A percentile compares a stretch with the other conserved stretches of the same genome.
Evolutionary conservation across 2,113 vertebrate genomes (phyloP).

Genomic region (Semnopithecus entellus): DNA sequence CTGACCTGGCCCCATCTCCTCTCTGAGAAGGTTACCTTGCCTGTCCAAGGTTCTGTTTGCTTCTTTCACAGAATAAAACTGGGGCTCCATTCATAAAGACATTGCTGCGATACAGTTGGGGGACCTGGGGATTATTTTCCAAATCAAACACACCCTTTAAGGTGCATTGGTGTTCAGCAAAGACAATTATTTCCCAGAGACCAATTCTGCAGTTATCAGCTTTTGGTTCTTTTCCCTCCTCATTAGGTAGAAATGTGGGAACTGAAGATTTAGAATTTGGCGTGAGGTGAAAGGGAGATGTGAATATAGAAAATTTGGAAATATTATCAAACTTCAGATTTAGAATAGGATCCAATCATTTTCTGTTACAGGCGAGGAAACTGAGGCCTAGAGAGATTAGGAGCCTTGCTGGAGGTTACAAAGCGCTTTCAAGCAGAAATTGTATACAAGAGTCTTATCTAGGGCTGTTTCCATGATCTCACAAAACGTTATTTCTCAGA

Average conservation of each 20-base stretch:
- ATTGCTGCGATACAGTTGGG: no score
- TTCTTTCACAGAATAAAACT: not conserved
- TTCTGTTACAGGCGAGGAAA: not conserved
- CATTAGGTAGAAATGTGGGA: not conserved
- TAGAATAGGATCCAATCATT: not conserved
- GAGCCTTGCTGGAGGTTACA: not conserved
- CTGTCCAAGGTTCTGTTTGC: not conserved
- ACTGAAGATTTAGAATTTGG: conserved; percentile 1
- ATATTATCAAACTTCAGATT: not conserved
- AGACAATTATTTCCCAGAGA: not conserved
- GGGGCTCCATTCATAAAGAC: not conserved
- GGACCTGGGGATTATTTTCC: not conserved
- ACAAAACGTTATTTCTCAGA: conserved; percentile 19
- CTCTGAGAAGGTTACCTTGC: not conserved
- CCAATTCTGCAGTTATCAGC: not conserved
- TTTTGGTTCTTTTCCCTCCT: not conserved
- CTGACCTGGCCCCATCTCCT: not conserved
- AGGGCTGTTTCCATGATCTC: not conserved
- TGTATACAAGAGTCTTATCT: not conserved
- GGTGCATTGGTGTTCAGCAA: not conserved
- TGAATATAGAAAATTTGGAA: not conserved
- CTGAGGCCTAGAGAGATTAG: not conserved
- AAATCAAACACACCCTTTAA: not conserved
- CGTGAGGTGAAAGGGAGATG: not conserved
- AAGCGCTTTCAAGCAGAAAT: not conserved